Percentiles rank a stretch among this genome's conserved stretches.
These are phyloP conservation scores for Bombus sibiricus DNA, from an alignment of 1,140 invertebrate genomes.

Conservation along the genomic window DNA sequence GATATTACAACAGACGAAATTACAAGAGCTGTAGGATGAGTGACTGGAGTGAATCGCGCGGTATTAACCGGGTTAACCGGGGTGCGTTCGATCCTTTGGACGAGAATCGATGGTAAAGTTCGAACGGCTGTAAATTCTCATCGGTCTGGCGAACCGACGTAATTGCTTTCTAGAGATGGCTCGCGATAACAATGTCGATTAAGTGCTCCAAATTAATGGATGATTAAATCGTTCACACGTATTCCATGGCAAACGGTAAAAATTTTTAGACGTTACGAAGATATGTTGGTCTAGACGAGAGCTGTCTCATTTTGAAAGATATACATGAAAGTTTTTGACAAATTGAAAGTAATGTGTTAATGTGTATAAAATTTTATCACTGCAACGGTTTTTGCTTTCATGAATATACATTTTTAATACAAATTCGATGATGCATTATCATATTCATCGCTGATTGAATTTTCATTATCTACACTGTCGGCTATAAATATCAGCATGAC, in stretches of 20 bases:
- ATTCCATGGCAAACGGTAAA: not conserved
- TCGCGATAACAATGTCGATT: slow-evolving; percentile 17
- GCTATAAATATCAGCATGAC: too few relatives aligned
- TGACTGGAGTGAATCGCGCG: not conserved
- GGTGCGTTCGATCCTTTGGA: not conserved
- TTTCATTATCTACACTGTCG: too few relatives aligned
- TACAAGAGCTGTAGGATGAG: not conserved
- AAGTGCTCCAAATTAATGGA: not conserved
- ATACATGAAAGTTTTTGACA: not conserved
- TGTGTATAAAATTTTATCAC: not conserved
- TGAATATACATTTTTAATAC: not conserved
- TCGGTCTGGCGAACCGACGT: not conserved
- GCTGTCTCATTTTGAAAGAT: too few relatives aligned
- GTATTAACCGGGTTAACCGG: slow-evolving; percentile 1
- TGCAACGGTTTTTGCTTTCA: not conserved
- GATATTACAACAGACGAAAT: slow-evolving; percentile 28
- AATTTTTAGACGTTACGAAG: not conserved
- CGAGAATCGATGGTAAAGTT: slow-evolving; percentile 18
- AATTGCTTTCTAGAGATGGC: slow-evolving; percentile 19
- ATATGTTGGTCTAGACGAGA: not conserved
- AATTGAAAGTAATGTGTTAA: not conserved
- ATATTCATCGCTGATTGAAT: too few relatives aligned
- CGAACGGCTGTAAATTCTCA: slow-evolving; percentile 16
- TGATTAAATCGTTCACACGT: not conserved
- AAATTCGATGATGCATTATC: not conserved